Conservation (phyloP, 2,888 invertebrate species). For the Scaptomyza parva region DNA sequence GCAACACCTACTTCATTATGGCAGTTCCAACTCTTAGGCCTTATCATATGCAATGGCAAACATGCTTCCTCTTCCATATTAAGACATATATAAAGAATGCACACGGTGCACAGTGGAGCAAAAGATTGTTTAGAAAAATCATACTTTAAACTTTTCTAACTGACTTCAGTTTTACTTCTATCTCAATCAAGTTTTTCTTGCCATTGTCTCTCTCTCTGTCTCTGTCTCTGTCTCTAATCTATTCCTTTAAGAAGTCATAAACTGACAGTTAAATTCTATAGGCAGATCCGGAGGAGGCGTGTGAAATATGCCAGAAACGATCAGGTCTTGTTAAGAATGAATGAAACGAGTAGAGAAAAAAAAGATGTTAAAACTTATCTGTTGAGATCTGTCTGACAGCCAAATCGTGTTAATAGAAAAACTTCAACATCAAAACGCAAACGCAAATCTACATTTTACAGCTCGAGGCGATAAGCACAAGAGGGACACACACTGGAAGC, state of each 20-base stretch:
- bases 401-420: constrained; percentile 66
- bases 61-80: constrained; percentile 42
- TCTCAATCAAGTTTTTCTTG: no score
- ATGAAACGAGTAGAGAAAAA: no score
- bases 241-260: constrained; percentile 4
- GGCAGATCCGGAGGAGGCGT: constrained; percentile 14
- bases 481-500: constrained; percentile 54
- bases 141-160: not conserved
- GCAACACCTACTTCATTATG: constrained; percentile 74
- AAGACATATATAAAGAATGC: constrained; percentile 28
- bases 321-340: constrained; percentile 58
- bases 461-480: constrained; percentile 70
- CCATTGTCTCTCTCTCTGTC: not conserved
- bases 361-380: constrained; percentile 19
- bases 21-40: constrained; percentile 46
- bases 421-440: constrained; percentile 45
- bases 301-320: constrained; percentile 66
- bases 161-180: no score
- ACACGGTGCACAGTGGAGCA: constrained; percentile 41
- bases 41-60: constrained; percentile 45
- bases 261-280: constrained; percentile 39
- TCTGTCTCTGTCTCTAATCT: constrained; percentile 19
- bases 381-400: constrained; percentile 24
- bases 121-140: not conserved
- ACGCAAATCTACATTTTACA: constrained; percentile 69